Conservation (phyloP, 2,797 vertebrate species). For the Vireo griseus region DNA sequence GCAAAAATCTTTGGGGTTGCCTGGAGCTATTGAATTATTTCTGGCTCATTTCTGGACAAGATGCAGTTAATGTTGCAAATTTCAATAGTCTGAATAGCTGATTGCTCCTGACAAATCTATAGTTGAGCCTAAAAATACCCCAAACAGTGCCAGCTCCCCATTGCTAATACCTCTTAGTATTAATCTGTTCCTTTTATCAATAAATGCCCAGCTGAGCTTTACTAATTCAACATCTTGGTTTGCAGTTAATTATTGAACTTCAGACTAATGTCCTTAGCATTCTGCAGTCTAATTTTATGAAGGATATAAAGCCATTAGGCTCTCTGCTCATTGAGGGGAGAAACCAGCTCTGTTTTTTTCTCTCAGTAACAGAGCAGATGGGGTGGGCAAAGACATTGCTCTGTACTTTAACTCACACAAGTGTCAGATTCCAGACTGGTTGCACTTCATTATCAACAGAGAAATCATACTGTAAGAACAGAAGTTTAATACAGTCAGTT, state of each 20-base stretch:
- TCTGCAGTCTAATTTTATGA: conserved; percentile 12
- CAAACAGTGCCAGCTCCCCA: background rate
- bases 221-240: background rate
- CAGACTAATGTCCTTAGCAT: background rate
- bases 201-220: background rate
- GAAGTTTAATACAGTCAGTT: background rate
- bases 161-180: background rate
- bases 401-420: background rate
- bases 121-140: background rate
- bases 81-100: background rate
- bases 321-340: background rate
- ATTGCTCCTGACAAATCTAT: background rate
- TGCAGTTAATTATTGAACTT: conserved; percentile 1
- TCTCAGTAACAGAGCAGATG: background rate
- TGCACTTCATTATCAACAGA: background rate
- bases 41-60: background rate
- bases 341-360: background rate
- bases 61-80: background rate
- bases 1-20: background rate
- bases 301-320: background rate
- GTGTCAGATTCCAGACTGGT: background rate
- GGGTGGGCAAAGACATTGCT: background rate
- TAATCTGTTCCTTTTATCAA: conserved; percentile 26
- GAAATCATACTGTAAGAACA: background rate
- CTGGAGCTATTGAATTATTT: conserved; percentile 9